Conservation (phyloP, 2,888 invertebrate genomes). For the Tethea ocularis region DNA sequence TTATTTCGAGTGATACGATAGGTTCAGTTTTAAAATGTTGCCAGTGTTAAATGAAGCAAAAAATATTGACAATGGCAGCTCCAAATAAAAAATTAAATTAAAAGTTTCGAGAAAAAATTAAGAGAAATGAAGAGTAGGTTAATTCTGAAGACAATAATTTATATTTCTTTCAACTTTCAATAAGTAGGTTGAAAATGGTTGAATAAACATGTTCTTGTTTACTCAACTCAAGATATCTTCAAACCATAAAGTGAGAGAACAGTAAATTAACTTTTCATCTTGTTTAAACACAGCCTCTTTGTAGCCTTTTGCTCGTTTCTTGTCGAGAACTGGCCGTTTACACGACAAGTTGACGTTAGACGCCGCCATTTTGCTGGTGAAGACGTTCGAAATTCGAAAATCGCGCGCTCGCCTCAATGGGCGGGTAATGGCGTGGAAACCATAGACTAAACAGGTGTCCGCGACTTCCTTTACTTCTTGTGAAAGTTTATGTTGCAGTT, state of each 20-base stretch:
- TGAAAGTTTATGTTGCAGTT: conserved; percentile 23
- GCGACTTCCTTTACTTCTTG: conserved; percentile 29
- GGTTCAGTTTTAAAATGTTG: not conserved
- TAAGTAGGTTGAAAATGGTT: not conserved
- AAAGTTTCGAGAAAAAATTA: too few relatives aligned
- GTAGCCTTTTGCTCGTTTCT: conserved; percentile 17
- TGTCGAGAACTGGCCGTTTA: conserved; percentile 47
- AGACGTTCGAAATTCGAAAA: conserved; percentile 70
- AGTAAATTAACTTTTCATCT: conserved; percentile 8
- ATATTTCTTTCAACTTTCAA: not conserved
- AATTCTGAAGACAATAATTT: not conserved
- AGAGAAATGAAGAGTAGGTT: too few relatives aligned
- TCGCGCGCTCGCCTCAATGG: conserved; percentile 65
- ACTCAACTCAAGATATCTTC: conserved; percentile 1
- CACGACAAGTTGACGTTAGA: conserved; percentile 56
- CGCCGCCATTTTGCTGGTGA: conserved; percentile 56
- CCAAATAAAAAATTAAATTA: not conserved
- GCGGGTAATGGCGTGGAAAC: conserved; percentile 73
- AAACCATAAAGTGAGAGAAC: conserved; percentile 6
- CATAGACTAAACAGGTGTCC: conserved; percentile 75
- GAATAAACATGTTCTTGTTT: not conserved
- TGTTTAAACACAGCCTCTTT: conserved; percentile 8
- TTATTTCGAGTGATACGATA: not conserved
- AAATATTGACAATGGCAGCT: not conserved
- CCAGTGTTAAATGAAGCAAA: not conserved